Evolutionary conservation across 2,113 vertebrate genomes (phyloP).

Genomic region (Odontophorus gujanensis): DNA sequence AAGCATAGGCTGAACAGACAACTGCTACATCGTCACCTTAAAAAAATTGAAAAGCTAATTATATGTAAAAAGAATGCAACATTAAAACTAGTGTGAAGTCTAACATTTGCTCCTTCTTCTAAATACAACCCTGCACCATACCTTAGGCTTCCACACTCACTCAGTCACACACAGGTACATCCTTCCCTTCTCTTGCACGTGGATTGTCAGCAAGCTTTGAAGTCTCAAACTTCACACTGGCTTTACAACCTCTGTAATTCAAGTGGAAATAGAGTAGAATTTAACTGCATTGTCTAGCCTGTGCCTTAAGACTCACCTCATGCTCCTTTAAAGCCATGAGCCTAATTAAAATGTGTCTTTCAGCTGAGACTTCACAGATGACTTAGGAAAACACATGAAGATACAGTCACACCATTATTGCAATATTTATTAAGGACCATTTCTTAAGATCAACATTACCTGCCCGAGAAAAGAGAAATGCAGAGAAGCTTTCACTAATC

Average conservation of each 20-base stretch:
- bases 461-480: not conserved
- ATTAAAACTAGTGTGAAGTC: not conserved
- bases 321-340: not conserved
- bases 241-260: not conserved
- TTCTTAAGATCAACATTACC: not conserved
- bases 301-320: not conserved
- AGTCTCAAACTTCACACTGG: not conserved
- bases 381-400: not conserved
- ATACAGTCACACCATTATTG: not conserved
- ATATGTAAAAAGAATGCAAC: not conserved
- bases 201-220: not conserved
- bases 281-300: not conserved
- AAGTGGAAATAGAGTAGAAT: not conserved
- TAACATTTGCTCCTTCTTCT: not conserved
- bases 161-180: not conserved
- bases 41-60: not conserved
- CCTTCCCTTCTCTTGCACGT: not conserved
- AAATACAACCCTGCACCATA: not conserved
- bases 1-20: not conserved
- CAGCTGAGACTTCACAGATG: not conserved
- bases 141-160: not conserved
- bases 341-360: not conserved
- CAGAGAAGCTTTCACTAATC: not conserved
- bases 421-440: not conserved
- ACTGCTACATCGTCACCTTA: not conserved